phyloP scores from a whole-genome alignment of 2,113 vertebrate species.

The Seriola rivoliana region DNA sequence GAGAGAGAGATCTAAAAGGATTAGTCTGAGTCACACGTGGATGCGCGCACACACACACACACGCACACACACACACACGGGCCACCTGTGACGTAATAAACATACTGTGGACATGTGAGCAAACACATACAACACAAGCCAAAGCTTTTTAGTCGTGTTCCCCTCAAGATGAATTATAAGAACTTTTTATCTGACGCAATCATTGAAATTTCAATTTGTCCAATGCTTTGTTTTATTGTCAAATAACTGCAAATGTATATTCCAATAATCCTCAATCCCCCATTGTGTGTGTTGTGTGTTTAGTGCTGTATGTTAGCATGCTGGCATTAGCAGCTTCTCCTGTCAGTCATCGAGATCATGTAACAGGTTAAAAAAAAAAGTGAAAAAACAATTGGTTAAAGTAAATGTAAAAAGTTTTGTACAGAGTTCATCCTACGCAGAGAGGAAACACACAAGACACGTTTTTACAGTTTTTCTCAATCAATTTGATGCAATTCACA shows the following conservation, averaged over 20 bases:
- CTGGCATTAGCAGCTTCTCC: neutral
- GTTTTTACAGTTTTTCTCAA: too few species aligned
- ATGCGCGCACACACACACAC: constrained; percentile 2
- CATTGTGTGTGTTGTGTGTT: neutral
- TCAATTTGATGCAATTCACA: too few species aligned
- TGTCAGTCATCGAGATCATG: neutral
- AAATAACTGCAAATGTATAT: neutral
- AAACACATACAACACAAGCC: constrained; percentile 13
- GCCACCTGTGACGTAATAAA: constrained; percentile 4
- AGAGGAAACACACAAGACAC: too few species aligned
- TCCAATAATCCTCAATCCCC: neutral
- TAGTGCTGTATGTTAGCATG: neutral
- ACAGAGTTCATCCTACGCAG: too few species aligned
- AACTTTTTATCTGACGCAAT: neutral
- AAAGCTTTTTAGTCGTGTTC: neutral
- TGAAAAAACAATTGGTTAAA: too few species aligned
- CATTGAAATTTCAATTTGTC: neutral
- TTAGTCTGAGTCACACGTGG: constrained; percentile 74
- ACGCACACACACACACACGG: constrained; percentile 5
- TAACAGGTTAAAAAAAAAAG: too few species aligned
- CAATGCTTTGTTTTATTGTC: neutral
- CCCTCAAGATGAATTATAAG: neutral
- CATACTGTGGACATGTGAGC: constrained; percentile 7
- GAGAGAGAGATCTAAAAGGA: constrained; percentile 72
- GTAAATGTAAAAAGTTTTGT: too few species aligned